Evolutionary conservation across 2,888 invertebrate genomes (phyloP).

Genomic region (Iselma pallidipennis): DNA sequence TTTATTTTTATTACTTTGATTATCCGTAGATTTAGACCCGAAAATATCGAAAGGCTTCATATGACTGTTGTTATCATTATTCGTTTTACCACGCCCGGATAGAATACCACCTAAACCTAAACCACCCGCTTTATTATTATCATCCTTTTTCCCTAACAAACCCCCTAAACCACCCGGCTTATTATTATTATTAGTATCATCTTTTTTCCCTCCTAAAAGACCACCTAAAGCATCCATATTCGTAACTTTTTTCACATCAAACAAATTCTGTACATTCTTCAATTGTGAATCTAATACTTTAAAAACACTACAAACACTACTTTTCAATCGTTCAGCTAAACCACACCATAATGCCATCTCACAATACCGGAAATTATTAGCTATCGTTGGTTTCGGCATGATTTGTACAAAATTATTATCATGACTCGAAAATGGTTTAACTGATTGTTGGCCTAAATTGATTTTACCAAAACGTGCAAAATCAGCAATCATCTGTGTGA

Average conservation of each 20-base stretch:
- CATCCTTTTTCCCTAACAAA: neutral
- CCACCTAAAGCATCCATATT: neutral
- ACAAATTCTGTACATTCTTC: slow-evolving; percentile 21
- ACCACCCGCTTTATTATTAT: neutral
- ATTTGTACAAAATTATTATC: slow-evolving; percentile 63
- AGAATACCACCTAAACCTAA: slow-evolving; percentile 11
- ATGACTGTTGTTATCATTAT: neutral
- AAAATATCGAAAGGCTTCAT: neutral
- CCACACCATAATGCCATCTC: slow-evolving; percentile 73
- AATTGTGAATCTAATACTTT: slow-evolving; percentile 39
- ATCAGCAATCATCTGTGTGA: slow-evolving; percentile 68
- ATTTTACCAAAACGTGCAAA: slow-evolving; percentile 64
- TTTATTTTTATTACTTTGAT: neutral
- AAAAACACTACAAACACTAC: slow-evolving; percentile 58
- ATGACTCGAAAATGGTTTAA: slow-evolving; percentile 53
- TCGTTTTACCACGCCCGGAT: neutral
- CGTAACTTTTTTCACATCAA: slow-evolving; percentile 6
- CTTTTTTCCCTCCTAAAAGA: neutral
- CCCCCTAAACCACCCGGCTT: neutral
- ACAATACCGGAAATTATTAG: slow-evolving; percentile 63
- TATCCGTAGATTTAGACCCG: neutral
- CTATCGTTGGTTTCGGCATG: slow-evolving; percentile 55
- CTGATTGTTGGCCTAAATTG: slow-evolving; percentile 48
- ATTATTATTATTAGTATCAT: neutral
- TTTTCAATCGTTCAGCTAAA: slow-evolving; percentile 62